phyloP scores from a whole-genome alignment of 2,113 vertebrate genomes.

The Nymphicus hollandicus region DNA sequence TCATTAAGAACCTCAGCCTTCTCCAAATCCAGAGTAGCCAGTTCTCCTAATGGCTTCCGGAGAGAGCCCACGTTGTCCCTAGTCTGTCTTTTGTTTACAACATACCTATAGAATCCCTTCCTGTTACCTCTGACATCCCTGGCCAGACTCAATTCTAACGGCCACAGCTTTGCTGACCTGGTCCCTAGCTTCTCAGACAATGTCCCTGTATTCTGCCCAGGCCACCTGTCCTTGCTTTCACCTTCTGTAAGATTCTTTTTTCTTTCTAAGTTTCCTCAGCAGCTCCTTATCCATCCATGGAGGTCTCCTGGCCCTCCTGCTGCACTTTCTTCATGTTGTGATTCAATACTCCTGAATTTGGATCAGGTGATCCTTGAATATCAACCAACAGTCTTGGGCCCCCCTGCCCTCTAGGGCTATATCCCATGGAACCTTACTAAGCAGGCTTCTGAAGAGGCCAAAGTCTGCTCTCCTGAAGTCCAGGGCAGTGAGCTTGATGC shows the following conservation, averaged over 20 bases:
- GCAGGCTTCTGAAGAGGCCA: background rate
- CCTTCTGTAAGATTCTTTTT: background rate
- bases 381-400: background rate
- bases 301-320: background rate
- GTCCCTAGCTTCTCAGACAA: too few relatives aligned
- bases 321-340: background rate
- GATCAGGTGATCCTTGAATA: background rate
- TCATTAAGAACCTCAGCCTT: too few relatives aligned
- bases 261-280: background rate
- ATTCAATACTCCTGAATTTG: background rate
- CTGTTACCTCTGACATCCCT: too few relatives aligned
- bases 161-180: too few relatives aligned
- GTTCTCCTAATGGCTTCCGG: too few relatives aligned
- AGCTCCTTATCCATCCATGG: background rate
- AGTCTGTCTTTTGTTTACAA: too few relatives aligned
- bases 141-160: too few relatives aligned
- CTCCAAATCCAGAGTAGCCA: too few relatives aligned
- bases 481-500: background rate
- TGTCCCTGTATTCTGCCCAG: background rate
- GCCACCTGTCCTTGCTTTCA: background rate
- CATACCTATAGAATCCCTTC: too few relatives aligned
- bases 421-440: background rate
- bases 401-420: background rate
- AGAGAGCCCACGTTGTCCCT: too few relatives aligned
- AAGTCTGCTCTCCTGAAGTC: background rate